A percentile compares a stretch with the other conserved stretches of the same genome.
These are phyloP conservation scores for Antennarius maculatus DNA, from an alignment of 2,797 vertebrate species.

Conservation along the genomic window DNA sequence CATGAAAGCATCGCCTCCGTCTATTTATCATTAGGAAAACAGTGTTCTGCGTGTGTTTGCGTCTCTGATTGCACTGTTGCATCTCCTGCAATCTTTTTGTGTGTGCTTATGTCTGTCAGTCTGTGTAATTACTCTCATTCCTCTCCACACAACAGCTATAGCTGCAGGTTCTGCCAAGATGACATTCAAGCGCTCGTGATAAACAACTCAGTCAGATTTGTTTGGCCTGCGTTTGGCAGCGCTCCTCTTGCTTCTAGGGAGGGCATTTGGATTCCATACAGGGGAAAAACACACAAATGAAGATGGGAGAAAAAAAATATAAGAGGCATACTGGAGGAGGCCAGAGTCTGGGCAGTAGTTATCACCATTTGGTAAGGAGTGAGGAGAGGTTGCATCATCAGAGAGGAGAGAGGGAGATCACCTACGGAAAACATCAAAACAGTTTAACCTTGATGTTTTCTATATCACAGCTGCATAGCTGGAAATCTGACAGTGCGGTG, in stretches of 20 bases:
- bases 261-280: constrained; percentile 46
- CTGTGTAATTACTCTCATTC: constrained; percentile 69
- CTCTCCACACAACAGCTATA: constrained; percentile 55
- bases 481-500: constrained; percentile 27
- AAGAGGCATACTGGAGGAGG: constrained; percentile 29
- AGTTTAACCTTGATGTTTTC: constrained; percentile 69
- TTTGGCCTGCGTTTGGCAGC: constrained; percentile 41
- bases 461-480: constrained; percentile 42
- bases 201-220: constrained; percentile 71
- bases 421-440: constrained; percentile 68
- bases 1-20: constrained; percentile 80
- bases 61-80: constrained; percentile 59
- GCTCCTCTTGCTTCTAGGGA: constrained; percentile 55
- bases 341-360: constrained; percentile 54
- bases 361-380: constrained; percentile 67
- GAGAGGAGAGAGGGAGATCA: constrained; percentile 54
- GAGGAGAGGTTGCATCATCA: constrained; percentile 72
- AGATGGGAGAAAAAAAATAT: neutral
- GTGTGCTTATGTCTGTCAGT: constrained; percentile 62
- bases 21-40: constrained; percentile 68
- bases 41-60: constrained; percentile 38
- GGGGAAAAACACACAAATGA: neutral
- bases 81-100: constrained; percentile 46
- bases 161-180: constrained; percentile 73
- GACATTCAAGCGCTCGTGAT: constrained; percentile 62